phyloP scores from a whole-genome alignment of 1,140 invertebrate species.

The Diploscapter pachys region DNA sequence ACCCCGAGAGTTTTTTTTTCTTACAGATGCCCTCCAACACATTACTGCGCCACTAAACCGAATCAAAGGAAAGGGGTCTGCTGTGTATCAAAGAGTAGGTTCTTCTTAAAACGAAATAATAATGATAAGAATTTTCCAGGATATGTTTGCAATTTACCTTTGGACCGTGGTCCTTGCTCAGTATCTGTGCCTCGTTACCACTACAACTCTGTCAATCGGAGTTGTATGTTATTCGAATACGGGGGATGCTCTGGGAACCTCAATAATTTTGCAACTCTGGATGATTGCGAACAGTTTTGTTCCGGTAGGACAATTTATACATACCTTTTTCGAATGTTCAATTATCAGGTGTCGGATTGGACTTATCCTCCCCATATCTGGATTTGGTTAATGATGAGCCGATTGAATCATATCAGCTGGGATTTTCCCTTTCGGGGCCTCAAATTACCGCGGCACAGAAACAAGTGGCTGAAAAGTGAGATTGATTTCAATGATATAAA shows the following conservation, averaged over 20 bases:
- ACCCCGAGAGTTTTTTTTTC: not conserved
- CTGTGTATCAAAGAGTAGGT: constrained; percentile 46
- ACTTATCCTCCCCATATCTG: constrained; percentile 21
- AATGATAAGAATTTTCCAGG: constrained; percentile 17
- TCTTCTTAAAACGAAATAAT: not conserved
- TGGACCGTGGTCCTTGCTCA: constrained; percentile 40
- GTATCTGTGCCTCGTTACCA: constrained; percentile 36
- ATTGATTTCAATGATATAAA: not conserved
- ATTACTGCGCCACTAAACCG: constrained; percentile 43
- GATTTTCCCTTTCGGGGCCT: constrained; percentile 43
- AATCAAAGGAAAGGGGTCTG: constrained; percentile 39
- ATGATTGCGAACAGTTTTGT: constrained; percentile 46
- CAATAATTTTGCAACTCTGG: constrained; percentile 45
- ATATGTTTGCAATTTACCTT: constrained; percentile 45
- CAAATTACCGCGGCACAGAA: constrained; percentile 18
- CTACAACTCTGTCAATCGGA: constrained; percentile 36
- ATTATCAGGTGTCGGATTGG: constrained; percentile 35
- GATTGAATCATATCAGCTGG: constrained; percentile 42
- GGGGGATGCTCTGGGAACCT: constrained; percentile 45
- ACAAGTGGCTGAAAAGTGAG: constrained; percentile 8
- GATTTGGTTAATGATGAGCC: constrained; percentile 24
- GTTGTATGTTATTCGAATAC: constrained; percentile 41
- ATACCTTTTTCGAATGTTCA: not conserved
- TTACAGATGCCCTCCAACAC: constrained; percentile 41
- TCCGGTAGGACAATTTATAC: constrained; percentile 19